Percentiles rank a stretch among this genome's conserved stretches.
These are phyloP conservation scores for Bombycilla garrulus DNA, from an alignment of 2,113 vertebrate genomes.

Conservation along the genomic window DNA sequence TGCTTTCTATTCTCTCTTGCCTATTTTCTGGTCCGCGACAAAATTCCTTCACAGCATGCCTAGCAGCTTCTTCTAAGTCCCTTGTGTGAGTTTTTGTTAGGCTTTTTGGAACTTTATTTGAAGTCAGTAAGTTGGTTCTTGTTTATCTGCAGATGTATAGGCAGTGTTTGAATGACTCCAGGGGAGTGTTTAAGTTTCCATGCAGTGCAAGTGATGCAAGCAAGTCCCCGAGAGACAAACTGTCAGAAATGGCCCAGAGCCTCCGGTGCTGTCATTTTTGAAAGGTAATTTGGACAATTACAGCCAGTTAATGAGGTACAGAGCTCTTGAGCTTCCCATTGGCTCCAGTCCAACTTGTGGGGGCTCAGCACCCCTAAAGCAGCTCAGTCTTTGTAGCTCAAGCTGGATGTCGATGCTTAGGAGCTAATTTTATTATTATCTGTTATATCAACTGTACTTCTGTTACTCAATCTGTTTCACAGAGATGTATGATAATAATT, in stretches of 20 bases:
- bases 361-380: background rate
- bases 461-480: background rate
- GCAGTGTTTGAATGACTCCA: background rate
- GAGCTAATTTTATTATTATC: background rate
- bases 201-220: background rate
- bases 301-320: background rate
- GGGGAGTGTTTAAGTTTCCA: background rate
- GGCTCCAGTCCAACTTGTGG: background rate
- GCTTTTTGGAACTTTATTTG: background rate
- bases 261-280: background rate
- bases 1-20: background rate
- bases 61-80: background rate
- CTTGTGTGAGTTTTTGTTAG: background rate
- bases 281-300: background rate
- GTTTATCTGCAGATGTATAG: background rate
- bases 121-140: background rate
- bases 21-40: background rate
- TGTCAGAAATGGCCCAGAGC: background rate
- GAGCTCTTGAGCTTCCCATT: background rate
- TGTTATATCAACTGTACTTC: background rate
- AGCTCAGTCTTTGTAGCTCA: background rate
- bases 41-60: background rate
- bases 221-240: background rate
- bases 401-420: background rate
- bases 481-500: background rate